These are phyloP conservation scores for Choristoneura rosaceana DNA, from an alignment of 2,888 invertebrate genomes.

Conservation along the genomic window DNA sequence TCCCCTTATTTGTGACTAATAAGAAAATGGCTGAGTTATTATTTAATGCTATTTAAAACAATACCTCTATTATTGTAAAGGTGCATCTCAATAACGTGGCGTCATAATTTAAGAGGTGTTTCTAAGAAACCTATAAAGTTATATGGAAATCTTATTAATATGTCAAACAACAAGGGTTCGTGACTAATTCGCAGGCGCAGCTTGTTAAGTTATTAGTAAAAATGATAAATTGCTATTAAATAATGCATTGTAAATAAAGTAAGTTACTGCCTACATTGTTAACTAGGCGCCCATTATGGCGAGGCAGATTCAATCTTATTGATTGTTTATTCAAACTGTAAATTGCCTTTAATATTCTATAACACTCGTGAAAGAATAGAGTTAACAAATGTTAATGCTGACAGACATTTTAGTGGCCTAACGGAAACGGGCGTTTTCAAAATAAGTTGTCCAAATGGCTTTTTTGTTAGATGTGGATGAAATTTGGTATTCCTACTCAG, in stretches of 20 bases:
- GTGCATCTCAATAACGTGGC: neutral
- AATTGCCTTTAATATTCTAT: slow-evolving; percentile 21
- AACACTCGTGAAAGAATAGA: neutral
- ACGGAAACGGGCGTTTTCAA: no score
- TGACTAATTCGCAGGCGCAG: slow-evolving; percentile 54
- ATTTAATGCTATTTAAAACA: neutral
- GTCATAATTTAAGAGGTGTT: slow-evolving; percentile 2
- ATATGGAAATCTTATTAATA: slow-evolving; percentile 29
- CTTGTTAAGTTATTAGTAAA: slow-evolving; percentile 56
- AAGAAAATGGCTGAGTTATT: neutral
- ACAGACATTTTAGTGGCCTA: neutral
- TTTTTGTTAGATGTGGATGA: no score
- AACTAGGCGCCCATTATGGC: slow-evolving; percentile 45
- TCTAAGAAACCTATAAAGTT: slow-evolving; percentile 15
- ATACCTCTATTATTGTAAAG: neutral
- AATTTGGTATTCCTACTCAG: no score
- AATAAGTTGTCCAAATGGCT: no score
- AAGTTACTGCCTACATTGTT: slow-evolving; percentile 52
- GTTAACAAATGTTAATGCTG: neutral
- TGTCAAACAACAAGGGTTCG: slow-evolving; percentile 48
- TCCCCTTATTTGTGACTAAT: slow-evolving; percentile 1
- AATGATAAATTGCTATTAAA: slow-evolving; percentile 57
- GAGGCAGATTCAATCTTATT: slow-evolving; percentile 33
- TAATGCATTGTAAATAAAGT: slow-evolving; percentile 50
- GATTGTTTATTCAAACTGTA: slow-evolving; percentile 29